These are phyloP conservation scores for Calcarius lapponicus DNA, from an alignment of 2,797 vertebrate species.

Conservation along the genomic window DNA sequence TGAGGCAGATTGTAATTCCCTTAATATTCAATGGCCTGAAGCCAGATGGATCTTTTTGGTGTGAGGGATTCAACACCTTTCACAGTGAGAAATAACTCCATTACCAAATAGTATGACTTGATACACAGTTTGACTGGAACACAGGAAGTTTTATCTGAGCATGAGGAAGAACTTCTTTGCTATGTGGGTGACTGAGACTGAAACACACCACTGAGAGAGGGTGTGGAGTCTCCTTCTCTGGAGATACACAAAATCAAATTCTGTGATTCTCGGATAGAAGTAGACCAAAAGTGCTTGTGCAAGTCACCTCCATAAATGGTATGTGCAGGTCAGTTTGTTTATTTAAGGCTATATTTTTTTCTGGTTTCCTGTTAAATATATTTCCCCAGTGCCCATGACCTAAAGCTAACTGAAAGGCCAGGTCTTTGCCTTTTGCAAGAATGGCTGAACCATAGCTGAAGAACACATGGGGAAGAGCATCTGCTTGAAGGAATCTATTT, in stretches of 20 bases:
- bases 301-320: background rate
- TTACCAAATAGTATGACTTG: background rate
- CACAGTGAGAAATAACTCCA: background rate
- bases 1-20: background rate
- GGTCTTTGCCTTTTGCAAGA: background rate
- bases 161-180: background rate
- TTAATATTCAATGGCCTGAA: background rate
- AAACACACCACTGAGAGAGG: accelerated
- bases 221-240: background rate
- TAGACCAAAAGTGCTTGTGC: background rate
- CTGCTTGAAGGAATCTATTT: background rate
- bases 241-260: background rate
- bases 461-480: accelerated
- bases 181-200: background rate
- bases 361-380: background rate
- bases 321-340: background rate
- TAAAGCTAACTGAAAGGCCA: background rate
- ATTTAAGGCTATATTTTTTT: background rate
- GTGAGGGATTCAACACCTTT: background rate
- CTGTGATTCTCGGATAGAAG: background rate
- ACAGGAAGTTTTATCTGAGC: background rate
- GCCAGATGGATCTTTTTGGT: background rate
- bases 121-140: background rate
- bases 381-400: background rate
- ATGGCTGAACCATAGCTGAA: background rate